Percentiles rank a stretch among this genome's conserved stretches.
phyloP scores from a whole-genome alignment of 2,113 vertebrate genomes.

The Elephantulus edwardii region DNA sequence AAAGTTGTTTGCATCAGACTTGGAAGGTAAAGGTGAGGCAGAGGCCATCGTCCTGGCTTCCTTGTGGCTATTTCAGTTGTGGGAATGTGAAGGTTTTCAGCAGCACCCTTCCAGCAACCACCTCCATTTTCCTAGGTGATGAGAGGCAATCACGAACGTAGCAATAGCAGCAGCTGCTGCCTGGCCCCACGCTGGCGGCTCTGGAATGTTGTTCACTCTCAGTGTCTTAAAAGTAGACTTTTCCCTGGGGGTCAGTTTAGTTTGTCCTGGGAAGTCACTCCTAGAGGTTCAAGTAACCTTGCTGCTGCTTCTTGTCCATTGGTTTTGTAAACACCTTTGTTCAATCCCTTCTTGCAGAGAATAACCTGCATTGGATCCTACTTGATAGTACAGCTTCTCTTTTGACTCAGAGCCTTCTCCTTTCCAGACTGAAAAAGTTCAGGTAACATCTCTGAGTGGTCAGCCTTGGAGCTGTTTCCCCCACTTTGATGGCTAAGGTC shows the following conservation, averaged over 20 bases:
- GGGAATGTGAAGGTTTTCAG: not conserved
- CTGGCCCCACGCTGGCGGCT: not conserved
- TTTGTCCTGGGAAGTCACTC: not conserved
- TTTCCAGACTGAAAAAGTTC: not conserved
- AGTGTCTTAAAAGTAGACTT: not conserved
- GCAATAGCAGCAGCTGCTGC: no score
- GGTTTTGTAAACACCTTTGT: not conserved
- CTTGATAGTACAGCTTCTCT: not conserved
- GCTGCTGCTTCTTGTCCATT: not conserved
- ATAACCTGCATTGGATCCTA: not conserved
- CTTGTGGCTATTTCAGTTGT: not conserved
- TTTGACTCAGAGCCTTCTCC: not conserved
- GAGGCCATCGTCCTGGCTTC: not conserved
- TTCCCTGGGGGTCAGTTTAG: no score
- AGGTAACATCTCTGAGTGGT: not conserved
- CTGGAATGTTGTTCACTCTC: not conserved
- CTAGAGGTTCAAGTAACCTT: not conserved
- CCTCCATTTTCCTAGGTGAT: not conserved
- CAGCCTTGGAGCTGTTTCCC: not conserved
- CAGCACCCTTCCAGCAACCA: accelerated
- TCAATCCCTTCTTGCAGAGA: not conserved
- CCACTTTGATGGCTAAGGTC: not conserved
- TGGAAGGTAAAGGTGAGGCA: not conserved
- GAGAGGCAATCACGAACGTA: not conserved
- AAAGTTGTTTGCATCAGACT: not conserved